Base-by-base conservation (phyloP, 37 sponge, comb jelly and placozoan genomes). In the Ephydatia muelleri region DNA sequence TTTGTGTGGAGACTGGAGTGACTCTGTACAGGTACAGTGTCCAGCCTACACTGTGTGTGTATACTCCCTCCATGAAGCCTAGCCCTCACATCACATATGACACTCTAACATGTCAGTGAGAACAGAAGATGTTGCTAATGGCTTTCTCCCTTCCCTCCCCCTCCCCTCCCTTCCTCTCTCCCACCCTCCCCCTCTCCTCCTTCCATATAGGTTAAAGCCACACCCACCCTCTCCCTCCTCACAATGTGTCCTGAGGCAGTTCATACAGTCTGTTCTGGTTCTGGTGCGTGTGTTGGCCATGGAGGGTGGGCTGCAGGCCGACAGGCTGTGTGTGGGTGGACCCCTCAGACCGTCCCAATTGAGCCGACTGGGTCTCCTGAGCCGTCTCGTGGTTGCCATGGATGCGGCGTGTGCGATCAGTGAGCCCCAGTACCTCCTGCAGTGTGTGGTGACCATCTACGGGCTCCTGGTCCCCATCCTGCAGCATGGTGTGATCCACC, bases 401-500 rank as follows among this genome's bases (percentile, higher is more conserved):
- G 90, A 95, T 38, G 87, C 93, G 70, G 73, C 85, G 23, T 87
- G 88, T 23, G 38, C 69, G 73, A 28, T 97, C 43, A 86, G 93
- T 70, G 92, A 91, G 37, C 69, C 84, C 47, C 65, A 65, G 40
- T 77, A 91, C 37, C 83, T 85, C 70, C 81, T 93, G 13, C 97
- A 97, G 67, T 81, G 82, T 16, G 90, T 93, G 21, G 92, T 97
- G 39, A 83, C 85, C 80, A 70, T 81, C 64, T 95, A 93, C 72
- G 90, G 92, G 1, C 69, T 97, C 14, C 80, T 97, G 65, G 85
- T 85, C 21, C 98, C 98, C 16, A 68, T 95, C 33, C 65, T 97
- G 8, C 98, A 97, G 43, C 79, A 82, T 36, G 48, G 79, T 29
- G 37, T 97, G 19, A 76, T 68, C 65, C 67, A 84, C 70, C 36